Conservation (phyloP, 2,888 invertebrate species). For the Melinopterus prodromus region DNA sequence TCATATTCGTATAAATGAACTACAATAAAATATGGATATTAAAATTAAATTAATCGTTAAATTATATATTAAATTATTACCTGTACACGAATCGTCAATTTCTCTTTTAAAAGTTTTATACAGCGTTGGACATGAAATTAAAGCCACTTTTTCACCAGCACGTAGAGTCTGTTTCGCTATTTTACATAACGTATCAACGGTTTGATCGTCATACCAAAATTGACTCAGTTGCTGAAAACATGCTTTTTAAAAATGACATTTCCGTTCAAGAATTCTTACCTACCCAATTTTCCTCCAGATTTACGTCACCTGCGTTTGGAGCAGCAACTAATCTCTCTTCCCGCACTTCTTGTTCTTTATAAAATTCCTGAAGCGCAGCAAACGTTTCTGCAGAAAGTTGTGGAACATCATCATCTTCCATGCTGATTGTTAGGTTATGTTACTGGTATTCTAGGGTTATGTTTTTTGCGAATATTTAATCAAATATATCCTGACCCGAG, state of each 20-base stretch:
- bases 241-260: background rate
- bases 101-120: conserved; percentile 72
- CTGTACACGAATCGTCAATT: conserved; percentile 60
- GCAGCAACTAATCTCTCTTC: conserved; percentile 60
- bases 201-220: conserved; percentile 93
- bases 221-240: conserved; percentile 90
- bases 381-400: conserved; percentile 75
- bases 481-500: background rate
- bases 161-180: conserved; percentile 68
- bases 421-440: background rate
- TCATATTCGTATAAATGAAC: conserved; percentile 87
- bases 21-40: conserved; percentile 57
- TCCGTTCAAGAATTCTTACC: conserved; percentile 39
- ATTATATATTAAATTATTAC: conserved; percentile 56
- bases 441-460: background rate
- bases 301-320: conserved; percentile 59
- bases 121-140: conserved; percentile 89
- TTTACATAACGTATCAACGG: conserved; percentile 75
- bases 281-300: conserved; percentile 87
- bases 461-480: background rate
- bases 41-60: conserved; percentile 37
- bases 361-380: conserved; percentile 79
- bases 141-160: conserved; percentile 72
- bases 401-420: conserved; percentile 68
- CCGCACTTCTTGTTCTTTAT: conserved; percentile 72